Base-by-base conservation (phyloP, 2,113 vertebrate genomes). In the Guaruba guarouba region DNA sequence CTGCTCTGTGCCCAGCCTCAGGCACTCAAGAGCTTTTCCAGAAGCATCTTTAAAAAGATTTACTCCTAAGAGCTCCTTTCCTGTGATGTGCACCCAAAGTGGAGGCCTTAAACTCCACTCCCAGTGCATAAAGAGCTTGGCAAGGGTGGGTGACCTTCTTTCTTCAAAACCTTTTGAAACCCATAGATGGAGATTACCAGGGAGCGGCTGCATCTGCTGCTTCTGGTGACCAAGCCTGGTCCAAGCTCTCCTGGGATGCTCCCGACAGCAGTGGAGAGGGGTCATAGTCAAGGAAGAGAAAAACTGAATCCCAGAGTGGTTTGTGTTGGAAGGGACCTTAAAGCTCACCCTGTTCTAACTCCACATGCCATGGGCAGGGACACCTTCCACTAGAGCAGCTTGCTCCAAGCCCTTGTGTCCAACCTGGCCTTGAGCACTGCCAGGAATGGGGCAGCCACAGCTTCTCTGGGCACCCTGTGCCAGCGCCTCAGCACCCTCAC, bases 1-100 rank as follows among this genome's bases (percentile, higher is more conserved):
- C 44, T 5, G 5, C 41, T 37, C 54, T 43, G 33, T 3, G 0
- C 39, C n/a, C 61, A 27, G 10, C 25, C 19, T 2, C 0, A 17
- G 24, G 46, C 51, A 41, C 20, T 5, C 7, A 1, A n/a, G 12
- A 8, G 33, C 14, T 35, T 62, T 75, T 37, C 24, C 67, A 62
- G 67, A 75, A 46, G 23, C 4, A 2, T 17, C 49, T 33, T 63
- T 29, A 22, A 63, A 64, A 16, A 7, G 24, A 6, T 22, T 51
- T 1, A 0, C 33, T 69, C 12, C 31, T 3, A 5, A 70, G 46
- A 51, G 25, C 22, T 71, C 44, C 18, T 71, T 13, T 41, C 17
- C 61, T n/a, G 52, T 8, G 59, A 15, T 2, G 2, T 11, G 69
- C 24, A 16, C 48, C 43, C 73, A 10, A 6, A 10, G n/a, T 7